Conservation (phyloP, 2,888 invertebrate genomes). For the Hirtodrosophila cameraria region DNA sequence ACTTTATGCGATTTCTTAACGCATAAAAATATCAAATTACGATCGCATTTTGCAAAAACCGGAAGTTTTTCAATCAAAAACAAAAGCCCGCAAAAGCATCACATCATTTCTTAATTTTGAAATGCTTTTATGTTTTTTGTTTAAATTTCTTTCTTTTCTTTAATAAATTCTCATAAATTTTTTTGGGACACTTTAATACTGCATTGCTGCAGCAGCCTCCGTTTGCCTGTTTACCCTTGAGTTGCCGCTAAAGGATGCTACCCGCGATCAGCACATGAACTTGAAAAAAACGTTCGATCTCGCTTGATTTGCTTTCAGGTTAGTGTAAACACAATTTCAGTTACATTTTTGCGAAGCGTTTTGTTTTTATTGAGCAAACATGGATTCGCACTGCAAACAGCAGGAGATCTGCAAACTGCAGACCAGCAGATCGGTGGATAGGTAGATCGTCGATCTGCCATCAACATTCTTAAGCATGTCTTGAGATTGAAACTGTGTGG, state of each 20-base stretch:
- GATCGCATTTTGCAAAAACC: conserved; percentile 53
- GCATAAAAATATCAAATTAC: conserved; percentile 78
- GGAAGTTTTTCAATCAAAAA: conserved; percentile 69
- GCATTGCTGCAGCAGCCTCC: conserved; percentile 17
- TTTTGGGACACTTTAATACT: not conserved
- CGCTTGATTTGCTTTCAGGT: conserved; percentile 63
- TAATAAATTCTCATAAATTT: conserved; percentile 19
- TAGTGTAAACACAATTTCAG: conserved; percentile 68
- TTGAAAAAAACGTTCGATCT: conserved; percentile 25
- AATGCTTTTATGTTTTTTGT: conserved; percentile 7
- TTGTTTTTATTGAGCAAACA: conserved; percentile 72
- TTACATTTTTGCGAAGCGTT: conserved; percentile 62
- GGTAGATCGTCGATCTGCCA: conserved; percentile 21
- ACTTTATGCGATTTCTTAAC: conserved; percentile 57
- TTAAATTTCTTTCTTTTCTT: not conserved
- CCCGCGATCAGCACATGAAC: conserved; percentile 18
- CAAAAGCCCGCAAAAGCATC: conserved; percentile 36
- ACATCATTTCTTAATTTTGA: conserved; percentile 9
- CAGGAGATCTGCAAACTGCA: conserved; percentile 32
- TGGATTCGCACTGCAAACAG: conserved; percentile 51
- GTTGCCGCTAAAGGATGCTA: conserved; percentile 31
- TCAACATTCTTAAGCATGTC: conserved; percentile 6
- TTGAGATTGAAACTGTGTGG: conserved; percentile 8
- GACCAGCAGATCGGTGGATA: not conserved
- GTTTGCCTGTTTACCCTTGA: conserved; percentile 19